phyloP scores from a whole-genome alignment of 2,113 vertebrate species.

The Pygoscelis antarcticus region DNA sequence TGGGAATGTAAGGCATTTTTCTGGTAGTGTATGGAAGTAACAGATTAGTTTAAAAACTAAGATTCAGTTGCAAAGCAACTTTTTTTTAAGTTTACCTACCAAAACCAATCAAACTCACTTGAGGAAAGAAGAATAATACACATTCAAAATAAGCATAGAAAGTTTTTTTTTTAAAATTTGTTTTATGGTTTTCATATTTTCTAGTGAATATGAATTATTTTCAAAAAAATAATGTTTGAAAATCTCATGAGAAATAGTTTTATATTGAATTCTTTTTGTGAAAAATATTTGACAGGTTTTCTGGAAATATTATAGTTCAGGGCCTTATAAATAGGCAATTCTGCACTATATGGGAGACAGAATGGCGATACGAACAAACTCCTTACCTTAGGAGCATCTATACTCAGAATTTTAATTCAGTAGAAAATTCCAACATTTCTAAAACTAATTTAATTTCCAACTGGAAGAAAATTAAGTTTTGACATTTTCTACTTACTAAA shows the following conservation, averaged over 20 bases:
- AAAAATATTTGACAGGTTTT: background rate
- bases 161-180: rapidly evolving
- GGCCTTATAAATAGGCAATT: background rate
- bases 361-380: background rate
- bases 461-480: background rate
- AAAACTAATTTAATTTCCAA: background rate
- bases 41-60: background rate
- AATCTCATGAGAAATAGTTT: background rate
- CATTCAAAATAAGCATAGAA: background rate
- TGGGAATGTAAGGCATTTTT: background rate
- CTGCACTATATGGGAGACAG: background rate
- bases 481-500: background rate
- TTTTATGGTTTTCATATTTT: background rate
- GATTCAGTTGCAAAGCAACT: background rate
- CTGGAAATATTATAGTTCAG: background rate
- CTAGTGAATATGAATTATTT: background rate
- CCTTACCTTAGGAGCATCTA: background rate
- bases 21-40: background rate
- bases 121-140: background rate
- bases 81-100: background rate
- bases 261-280: background rate
- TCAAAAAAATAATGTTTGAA: background rate
- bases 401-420: background rate
- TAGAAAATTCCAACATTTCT: background rate
- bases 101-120: background rate